Evolutionary conservation across 2,797 vertebrate genomes (phyloP), one percentile per base, ranked within the genome.

Genomic region (Cuniculus paca): DNA sequence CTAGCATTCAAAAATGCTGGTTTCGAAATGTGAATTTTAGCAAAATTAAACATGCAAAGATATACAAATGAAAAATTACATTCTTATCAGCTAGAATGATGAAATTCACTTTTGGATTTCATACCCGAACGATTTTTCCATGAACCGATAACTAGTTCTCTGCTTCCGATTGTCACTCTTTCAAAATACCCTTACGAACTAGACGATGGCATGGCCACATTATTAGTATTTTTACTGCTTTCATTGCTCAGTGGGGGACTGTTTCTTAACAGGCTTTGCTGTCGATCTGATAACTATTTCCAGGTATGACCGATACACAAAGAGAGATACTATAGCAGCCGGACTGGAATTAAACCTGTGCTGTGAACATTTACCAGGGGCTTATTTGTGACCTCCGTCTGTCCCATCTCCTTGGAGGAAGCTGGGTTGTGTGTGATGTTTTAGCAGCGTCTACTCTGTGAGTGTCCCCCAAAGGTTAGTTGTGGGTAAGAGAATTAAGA

Each of bases 1-100:
- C 39, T n/a, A 82, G 11, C 34, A 26, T 74, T 77, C 58, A 45
- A 82, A 87, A 10, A 82, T 65, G n/a, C 3, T 70, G 2, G 2
- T 85, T 85, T 50, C 72, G 16, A 75, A 88, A 50, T 74, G 52
- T 63, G n/a, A 65, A 60, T 63, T 92, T 83, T 68, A 94, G 75
- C 36, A 68, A 88, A 74, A 60, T 60, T 24, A 77, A 72, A 68
- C 45, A 39, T 45, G 20, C 12, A 72, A 84, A 84, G 8, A 6
- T 14, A 63, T 50, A 81, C 34, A 52, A 81, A 78, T 50, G 50
- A 96, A 68, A 87, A 3, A 48, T 3, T 39, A 78, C 10, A 50
- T 68, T 95, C 24, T 63, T 24, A 0, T 34, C 20, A 92, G 16
- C 6, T 42, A 2, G 0, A 77, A 20, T 1, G 36, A 82, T 34